Conservation (phyloP, 2,888 invertebrate species). For the Rambutsinella grinnellia region DNA sequence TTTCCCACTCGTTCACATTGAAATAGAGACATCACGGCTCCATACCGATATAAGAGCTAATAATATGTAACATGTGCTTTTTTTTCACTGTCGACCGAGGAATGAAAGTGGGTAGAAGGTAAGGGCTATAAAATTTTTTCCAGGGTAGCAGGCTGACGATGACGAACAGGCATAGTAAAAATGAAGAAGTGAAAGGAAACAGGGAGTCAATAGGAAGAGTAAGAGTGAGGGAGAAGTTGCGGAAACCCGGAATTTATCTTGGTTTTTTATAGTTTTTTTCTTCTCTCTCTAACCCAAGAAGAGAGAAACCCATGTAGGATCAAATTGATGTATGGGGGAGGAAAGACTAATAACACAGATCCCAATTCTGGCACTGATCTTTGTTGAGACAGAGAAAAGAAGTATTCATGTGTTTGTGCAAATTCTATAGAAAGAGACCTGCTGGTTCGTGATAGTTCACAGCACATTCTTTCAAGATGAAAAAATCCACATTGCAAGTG, state of each 20-base stretch:
- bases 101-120: background rate
- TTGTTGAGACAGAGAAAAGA: too few species aligned
- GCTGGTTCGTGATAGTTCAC: too few species aligned
- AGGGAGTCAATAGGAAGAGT: slow-evolving; percentile 22
- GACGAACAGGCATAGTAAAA: slow-evolving; percentile 16
- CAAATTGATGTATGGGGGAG: slow-evolving; percentile 32
- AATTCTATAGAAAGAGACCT: too few species aligned
- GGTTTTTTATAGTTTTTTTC: slow-evolving; percentile 26
- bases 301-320: background rate
- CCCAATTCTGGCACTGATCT: background rate
- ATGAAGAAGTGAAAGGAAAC: slow-evolving; percentile 4
- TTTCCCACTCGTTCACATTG: background rate
- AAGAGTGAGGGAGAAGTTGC: slow-evolving; percentile 4
- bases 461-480: too few species aligned
- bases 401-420: too few species aligned
- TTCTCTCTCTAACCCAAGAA: slow-evolving; percentile 10
- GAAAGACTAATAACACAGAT: background rate
- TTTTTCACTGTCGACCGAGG: too few species aligned
- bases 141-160: slow-evolving; percentile 22
- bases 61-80: background rate
- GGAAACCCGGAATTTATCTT: slow-evolving; percentile 7
- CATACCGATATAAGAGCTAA: too few species aligned
- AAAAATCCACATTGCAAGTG: too few species aligned
- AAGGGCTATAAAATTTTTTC: slow-evolving; percentile 1
- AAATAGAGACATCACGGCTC: background rate